Percentiles rank a stretch among this genome's conserved stretches.
These are phyloP conservation scores for Strigamia crassipes DNA, from an alignment of 2,888 invertebrate genomes.

Conservation along the genomic window DNA sequence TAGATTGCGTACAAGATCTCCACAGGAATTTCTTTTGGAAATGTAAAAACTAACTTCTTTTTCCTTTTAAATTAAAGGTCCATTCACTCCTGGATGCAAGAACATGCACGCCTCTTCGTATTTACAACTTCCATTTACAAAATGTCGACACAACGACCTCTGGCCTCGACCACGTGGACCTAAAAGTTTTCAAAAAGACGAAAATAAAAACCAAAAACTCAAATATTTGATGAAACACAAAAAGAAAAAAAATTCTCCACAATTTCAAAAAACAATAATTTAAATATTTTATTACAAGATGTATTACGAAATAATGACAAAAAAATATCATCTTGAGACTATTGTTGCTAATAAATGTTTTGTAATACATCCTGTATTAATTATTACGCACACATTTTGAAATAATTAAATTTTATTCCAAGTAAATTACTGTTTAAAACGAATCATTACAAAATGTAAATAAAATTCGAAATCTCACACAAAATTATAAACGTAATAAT, in stretches of 20 bases:
- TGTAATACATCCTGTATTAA: too few species aligned
- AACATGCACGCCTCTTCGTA: constrained; percentile 82
- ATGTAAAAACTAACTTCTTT: constrained; percentile 20
- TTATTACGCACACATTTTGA: too few species aligned
- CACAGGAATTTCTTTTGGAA: constrained; percentile 19
- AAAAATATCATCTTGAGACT: too few species aligned
- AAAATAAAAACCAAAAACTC: neutral
- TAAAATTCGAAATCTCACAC: neutral
- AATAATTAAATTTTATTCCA: too few species aligned
- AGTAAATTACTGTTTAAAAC: too few species aligned
- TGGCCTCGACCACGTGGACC: constrained; percentile 23
- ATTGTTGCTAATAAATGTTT: too few species aligned
- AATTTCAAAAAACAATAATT: neutral
- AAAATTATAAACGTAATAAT: neutral
- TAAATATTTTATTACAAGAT: neutral
- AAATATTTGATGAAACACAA: neutral
- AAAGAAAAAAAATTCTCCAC: neutral
- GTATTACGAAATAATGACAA: too few species aligned
- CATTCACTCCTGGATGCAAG: constrained; percentile 70
- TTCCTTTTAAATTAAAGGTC: constrained; percentile 48
- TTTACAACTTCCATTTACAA: constrained; percentile 78
- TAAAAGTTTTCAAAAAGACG: neutral
- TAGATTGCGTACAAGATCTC: neutral
- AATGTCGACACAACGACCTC: constrained; percentile 70
- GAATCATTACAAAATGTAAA: too few species aligned